Conservation (phyloP, 2,113 vertebrate genomes). For the Physeter macrocephalus region DNA sequence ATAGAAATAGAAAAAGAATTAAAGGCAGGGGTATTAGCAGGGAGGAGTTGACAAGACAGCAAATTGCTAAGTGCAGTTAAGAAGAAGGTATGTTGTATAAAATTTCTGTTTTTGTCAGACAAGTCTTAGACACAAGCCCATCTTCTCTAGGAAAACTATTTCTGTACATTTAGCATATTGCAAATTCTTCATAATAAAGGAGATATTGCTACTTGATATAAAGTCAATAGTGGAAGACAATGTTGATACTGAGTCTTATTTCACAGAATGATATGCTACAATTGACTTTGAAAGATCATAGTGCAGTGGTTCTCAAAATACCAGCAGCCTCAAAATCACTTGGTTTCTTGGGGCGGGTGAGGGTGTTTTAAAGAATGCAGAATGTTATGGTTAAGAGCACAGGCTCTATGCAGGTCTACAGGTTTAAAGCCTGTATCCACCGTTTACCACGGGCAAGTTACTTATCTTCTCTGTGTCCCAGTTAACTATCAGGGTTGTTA, state of each 20-base stretch:
- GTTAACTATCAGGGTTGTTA: background rate
- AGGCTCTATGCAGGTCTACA: background rate
- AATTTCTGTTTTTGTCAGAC: slow-evolving; percentile 11
- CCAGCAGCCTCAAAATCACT: background rate
- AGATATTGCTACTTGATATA: background rate
- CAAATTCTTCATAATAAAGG: background rate
- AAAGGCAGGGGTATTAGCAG: background rate
- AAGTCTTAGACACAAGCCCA: background rate
- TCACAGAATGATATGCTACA: background rate
- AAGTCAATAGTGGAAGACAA: background rate
- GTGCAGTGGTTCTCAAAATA: background rate
- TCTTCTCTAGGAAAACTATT: background rate
- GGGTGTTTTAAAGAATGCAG: background rate
- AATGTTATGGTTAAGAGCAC: background rate
- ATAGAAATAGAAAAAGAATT: background rate
- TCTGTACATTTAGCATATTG: background rate
- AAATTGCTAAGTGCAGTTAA: background rate
- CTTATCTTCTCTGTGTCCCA: background rate
- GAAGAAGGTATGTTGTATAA: background rate
- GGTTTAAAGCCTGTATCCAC: background rate
- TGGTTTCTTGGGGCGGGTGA: background rate
- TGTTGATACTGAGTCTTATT: background rate
- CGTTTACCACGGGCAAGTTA: background rate
- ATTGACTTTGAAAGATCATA: background rate
- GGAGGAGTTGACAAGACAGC: background rate